These are phyloP conservation scores for Pseudochirops corinnae DNA, from an alignment of 2,797 vertebrate species.

Conservation along the genomic window DNA sequence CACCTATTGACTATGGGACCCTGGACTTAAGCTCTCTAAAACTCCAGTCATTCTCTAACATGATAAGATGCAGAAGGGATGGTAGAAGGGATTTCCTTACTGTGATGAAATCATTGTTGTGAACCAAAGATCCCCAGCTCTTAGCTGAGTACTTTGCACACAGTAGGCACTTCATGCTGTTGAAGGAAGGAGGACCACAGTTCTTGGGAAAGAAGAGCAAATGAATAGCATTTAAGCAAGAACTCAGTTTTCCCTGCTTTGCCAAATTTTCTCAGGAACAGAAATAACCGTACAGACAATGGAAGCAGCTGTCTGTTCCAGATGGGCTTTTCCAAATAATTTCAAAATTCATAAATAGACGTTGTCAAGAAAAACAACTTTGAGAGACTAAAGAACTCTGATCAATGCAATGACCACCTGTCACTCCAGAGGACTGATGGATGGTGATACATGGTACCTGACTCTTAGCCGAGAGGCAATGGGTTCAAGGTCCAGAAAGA, in stretches of 20 bases:
- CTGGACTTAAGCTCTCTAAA: background rate
- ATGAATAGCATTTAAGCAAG: background rate
- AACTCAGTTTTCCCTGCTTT: background rate
- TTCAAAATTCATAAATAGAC: background rate
- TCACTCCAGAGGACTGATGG: background rate
- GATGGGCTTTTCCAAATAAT: background rate
- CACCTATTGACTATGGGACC: background rate
- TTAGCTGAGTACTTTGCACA: background rate
- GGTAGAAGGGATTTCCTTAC: background rate
- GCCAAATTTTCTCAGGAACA: background rate
- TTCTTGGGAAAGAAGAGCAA: background rate
- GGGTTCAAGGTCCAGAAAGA: background rate
- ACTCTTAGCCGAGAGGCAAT: background rate
- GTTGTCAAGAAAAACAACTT: background rate
- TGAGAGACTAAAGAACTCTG: background rate
- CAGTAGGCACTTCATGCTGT: background rate
- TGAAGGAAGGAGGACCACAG: background rate
- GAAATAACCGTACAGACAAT: background rate
- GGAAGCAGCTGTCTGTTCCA: background rate
- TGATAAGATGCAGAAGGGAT: background rate
- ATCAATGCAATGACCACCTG: too few species aligned
- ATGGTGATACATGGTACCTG: background rate
- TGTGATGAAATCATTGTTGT: background rate
- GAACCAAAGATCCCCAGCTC: background rate
- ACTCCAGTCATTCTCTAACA: background rate